A percentile compares a stretch with the other conserved stretches of the same genome.
Conservation (phyloP, 2,797 vertebrate genomes). For the Tapera naevia region DNA sequence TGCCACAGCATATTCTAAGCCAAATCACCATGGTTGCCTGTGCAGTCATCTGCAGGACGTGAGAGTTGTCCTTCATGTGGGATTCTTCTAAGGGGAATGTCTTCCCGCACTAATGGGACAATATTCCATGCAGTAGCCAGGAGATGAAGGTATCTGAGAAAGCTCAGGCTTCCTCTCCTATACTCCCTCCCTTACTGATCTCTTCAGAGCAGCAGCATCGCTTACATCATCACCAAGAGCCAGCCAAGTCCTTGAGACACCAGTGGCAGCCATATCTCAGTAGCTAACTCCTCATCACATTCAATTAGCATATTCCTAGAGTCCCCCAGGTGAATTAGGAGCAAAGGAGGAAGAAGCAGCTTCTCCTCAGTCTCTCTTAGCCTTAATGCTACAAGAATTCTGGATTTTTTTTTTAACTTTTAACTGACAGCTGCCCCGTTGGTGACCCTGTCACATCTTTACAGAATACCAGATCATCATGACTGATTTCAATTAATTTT, state of each 20-base stretch:
- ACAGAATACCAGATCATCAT: not conserved
- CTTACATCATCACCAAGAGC: not conserved
- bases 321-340: not conserved
- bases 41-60: not conserved
- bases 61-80: not conserved
- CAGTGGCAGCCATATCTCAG: not conserved
- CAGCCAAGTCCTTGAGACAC: not conserved
- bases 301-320: not conserved
- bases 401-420: not conserved
- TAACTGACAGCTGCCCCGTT: not conserved
- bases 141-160: not conserved
- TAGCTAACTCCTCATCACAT: not conserved
- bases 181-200: not conserved
- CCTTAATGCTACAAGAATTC: not conserved
- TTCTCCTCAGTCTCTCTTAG: not conserved
- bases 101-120: not conserved
- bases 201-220: not conserved
- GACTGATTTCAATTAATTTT: not conserved
- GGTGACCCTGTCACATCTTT: not conserved
- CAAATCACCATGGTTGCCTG: rapidly evolving
- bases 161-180: not conserved
- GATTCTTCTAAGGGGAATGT: rapidly evolving
- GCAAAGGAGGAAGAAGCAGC: not conserved
- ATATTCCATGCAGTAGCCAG: not conserved
- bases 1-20: not conserved